phyloP scores from a whole-genome alignment of 2,888 invertebrate species.

The Stictocephala bisonia region DNA sequence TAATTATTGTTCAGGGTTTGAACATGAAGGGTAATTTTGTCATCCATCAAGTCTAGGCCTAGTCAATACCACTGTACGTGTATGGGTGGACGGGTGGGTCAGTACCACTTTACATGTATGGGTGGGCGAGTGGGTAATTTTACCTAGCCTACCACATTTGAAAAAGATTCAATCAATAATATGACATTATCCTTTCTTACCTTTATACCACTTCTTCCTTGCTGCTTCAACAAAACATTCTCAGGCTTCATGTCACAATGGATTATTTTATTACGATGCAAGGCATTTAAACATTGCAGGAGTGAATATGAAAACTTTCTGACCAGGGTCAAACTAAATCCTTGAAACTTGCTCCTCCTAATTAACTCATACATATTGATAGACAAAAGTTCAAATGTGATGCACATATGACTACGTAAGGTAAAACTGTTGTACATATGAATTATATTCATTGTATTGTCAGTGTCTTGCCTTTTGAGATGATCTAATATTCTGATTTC shows the following conservation, averaged over 20 bases:
- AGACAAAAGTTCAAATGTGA: constrained; percentile 96
- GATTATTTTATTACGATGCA: constrained; percentile 95
- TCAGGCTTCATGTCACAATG: constrained; percentile 99
- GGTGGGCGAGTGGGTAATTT: no score
- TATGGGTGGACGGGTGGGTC: no score
- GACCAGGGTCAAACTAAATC: constrained; percentile 95
- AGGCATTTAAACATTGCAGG: constrained; percentile 94
- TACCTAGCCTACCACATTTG: no score
- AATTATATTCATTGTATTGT: constrained; percentile 98
- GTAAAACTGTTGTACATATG: constrained; percentile 99
- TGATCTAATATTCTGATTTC: constrained; percentile 97
- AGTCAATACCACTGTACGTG: no score
- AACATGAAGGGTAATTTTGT: no score
- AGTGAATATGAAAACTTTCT: constrained; percentile 98
- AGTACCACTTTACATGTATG: no score
- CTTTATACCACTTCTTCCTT: constrained; percentile 98
- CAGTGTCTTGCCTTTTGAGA: constrained; percentile 94
- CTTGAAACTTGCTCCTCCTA: constrained; percentile 99
- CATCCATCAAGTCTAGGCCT: no score
- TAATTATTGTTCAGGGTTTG: no score
- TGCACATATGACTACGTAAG: constrained; percentile 98
- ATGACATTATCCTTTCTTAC: no score
- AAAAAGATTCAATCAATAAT: no score
- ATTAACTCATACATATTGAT: constrained; percentile 99
- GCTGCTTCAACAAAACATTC: constrained; percentile 97